phyloP scores from a whole-genome alignment of 1,140 invertebrate species.

The Temnothorax curvispinosus region DNA sequence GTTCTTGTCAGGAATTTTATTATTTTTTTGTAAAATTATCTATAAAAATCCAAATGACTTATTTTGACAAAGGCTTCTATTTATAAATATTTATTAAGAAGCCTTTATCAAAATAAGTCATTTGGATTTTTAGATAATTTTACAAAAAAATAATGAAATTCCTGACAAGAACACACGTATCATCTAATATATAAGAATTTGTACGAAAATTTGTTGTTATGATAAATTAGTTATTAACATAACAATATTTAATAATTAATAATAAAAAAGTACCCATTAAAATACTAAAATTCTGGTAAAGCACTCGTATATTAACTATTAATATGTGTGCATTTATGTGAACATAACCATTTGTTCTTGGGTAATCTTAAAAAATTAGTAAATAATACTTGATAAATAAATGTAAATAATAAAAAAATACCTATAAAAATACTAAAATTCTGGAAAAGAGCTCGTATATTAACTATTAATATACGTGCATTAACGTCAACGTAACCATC shows the following conservation, averaged over 20 bases:
- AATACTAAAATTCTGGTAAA: not conserved
- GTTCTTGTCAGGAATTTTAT: not conserved
- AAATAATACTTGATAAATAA: too few relatives aligned
- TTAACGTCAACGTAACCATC: too few relatives aligned
- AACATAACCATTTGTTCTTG: not conserved
- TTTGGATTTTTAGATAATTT: too few relatives aligned
- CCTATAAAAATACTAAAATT: too few relatives aligned
- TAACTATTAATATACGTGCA: too few relatives aligned
- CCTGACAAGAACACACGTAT: not conserved
- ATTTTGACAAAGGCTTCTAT: too few relatives aligned
- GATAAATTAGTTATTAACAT: not conserved
- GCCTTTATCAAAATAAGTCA: too few relatives aligned
- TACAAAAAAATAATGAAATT: not conserved
- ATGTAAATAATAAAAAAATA: too few relatives aligned
- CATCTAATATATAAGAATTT: not conserved
- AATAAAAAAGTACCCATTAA: not conserved
- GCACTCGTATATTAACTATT: not conserved
- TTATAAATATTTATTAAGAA: too few relatives aligned
- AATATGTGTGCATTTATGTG: not conserved
- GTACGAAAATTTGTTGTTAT: not conserved
- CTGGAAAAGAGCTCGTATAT: too few relatives aligned
- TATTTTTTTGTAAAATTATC: not conserved
- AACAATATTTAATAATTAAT: not conserved
- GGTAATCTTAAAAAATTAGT: too few relatives aligned
- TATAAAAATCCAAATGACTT: too few relatives aligned